phyloP scores from a whole-genome alignment of 2,888 invertebrate species.

The Oscheius sp. region DNA sequence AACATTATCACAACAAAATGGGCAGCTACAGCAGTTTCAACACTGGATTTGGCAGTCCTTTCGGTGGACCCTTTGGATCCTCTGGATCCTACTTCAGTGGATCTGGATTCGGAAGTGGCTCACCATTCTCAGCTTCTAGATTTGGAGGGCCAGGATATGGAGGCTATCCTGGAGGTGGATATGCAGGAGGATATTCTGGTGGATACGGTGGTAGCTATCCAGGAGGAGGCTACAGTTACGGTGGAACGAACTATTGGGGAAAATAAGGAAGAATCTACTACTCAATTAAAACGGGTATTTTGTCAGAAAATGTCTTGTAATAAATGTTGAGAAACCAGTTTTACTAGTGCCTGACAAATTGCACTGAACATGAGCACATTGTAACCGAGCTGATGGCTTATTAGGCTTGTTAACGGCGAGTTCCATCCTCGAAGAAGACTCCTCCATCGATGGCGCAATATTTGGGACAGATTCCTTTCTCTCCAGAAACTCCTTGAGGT shows the following conservation, averaged over 20 bases:
- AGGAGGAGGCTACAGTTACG: neutral
- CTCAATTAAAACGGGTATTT: too few species aligned
- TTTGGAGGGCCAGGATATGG: neutral
- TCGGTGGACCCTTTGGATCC: neutral
- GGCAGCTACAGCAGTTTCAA: conserved; percentile 11
- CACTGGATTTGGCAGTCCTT: conserved; percentile 8
- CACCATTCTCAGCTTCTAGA: neutral
- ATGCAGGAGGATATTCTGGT: neutral
- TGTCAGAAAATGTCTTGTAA: too few species aligned
- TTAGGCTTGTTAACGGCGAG: conserved; percentile 52
- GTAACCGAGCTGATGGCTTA: neutral
- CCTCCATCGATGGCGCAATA: conserved; percentile 58
- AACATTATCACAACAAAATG: conserved; percentile 6
- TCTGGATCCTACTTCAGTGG: conserved; percentile 3
- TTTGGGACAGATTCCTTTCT: conserved; percentile 61
- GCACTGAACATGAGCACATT: conserved; percentile 21
- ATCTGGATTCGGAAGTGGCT: neutral
- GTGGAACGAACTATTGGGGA: neutral
- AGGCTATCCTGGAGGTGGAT: neutral
- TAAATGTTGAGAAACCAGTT: conserved; percentile 15
- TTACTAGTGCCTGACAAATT: conserved; percentile 24
- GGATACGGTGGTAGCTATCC: neutral
- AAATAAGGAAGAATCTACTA: neutral
- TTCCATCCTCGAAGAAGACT: conserved; percentile 70
- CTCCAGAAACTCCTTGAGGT: conserved; percentile 38